Conservation (phyloP, 2,797 vertebrate species). For the Danio choprae region DNA sequence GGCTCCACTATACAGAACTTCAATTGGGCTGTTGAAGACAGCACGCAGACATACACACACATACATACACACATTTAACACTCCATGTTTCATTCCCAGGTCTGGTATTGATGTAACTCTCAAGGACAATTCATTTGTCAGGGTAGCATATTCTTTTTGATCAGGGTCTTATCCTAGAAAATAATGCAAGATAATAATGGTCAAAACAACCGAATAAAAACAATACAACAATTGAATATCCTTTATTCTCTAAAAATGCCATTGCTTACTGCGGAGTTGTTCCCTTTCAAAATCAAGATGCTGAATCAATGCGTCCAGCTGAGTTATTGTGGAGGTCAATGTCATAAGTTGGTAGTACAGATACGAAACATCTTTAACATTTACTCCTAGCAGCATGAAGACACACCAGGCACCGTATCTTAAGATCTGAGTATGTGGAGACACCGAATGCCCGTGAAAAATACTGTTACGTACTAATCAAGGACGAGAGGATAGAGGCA, state of each 20-base stretch:
- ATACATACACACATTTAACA: conserved; percentile 18
- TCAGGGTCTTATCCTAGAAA: conserved; percentile 66
- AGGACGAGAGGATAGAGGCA: conserved; percentile 55
- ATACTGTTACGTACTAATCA: conserved; percentile 49
- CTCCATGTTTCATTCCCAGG: conserved; percentile 28
- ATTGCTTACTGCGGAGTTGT: conserved; percentile 22
- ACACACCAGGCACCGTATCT: conserved; percentile 63
- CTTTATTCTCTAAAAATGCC: conserved; percentile 32
- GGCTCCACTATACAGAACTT: conserved; percentile 51
- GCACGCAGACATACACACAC: background rate
- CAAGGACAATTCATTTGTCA: conserved; percentile 67
- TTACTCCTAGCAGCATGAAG: conserved; percentile 64
- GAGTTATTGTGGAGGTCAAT: conserved; percentile 48
- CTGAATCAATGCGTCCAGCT: conserved; percentile 50
- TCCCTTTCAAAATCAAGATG: conserved; percentile 48
- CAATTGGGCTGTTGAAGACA: conserved; percentile 53
- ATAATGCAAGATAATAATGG: background rate
- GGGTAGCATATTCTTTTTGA: conserved; percentile 64
- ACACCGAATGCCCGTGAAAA: conserved; percentile 44
- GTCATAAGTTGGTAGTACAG: conserved; percentile 54
- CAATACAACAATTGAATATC: conserved; percentile 42
- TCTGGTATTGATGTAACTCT: conserved; percentile 49
- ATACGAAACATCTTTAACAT: conserved; percentile 56
- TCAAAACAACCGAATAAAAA: conserved; percentile 29
- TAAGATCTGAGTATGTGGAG: conserved; percentile 53